A percentile compares a stretch with the other conserved stretches of the same genome.
phyloP scores from a whole-genome alignment of 2,888 invertebrate genomes.

The Endomychus coccineus region DNA sequence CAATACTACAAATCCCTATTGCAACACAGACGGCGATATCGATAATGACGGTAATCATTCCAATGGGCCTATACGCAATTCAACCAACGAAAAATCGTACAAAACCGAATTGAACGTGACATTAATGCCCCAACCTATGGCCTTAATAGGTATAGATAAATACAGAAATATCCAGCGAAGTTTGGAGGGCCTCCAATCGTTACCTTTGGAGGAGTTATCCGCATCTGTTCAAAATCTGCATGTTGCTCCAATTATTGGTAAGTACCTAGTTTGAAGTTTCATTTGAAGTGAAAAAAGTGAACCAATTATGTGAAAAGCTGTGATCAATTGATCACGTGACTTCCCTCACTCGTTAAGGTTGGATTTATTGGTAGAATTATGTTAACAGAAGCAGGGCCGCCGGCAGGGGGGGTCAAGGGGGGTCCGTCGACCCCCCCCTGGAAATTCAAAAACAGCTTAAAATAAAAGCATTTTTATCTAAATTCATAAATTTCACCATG shows the following conservation, averaged over 20 bases:
- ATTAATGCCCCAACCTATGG: conserved; percentile 44
- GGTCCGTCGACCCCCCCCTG: too few species aligned
- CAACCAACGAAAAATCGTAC: conserved; percentile 31
- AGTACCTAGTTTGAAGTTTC: too few species aligned
- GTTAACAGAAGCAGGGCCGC: too few species aligned
- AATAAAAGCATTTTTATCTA: too few species aligned
- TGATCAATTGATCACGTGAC: too few species aligned
- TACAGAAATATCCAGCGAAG: conserved; percentile 39
- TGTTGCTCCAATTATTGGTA: neutral
- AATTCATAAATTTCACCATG: too few species aligned
- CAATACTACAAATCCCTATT: conserved; percentile 10
- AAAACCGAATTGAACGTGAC: conserved; percentile 43
- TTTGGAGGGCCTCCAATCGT: conserved; percentile 34
- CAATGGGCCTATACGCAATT: neutral
- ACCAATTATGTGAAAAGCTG: too few species aligned
- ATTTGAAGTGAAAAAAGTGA: too few species aligned
- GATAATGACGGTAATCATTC: neutral
- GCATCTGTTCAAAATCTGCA: conserved; percentile 1
- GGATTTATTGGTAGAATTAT: too few species aligned
- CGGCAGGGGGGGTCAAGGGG: too few species aligned
- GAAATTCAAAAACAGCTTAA: too few species aligned
- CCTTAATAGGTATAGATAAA: conserved; percentile 42
- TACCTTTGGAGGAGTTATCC: conserved; percentile 27
- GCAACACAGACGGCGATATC: conserved; percentile 7
- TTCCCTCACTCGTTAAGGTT: too few species aligned